phyloP scores from a whole-genome alignment of 2,797 vertebrate genomes.

The Crypturellus tataupa region DNA sequence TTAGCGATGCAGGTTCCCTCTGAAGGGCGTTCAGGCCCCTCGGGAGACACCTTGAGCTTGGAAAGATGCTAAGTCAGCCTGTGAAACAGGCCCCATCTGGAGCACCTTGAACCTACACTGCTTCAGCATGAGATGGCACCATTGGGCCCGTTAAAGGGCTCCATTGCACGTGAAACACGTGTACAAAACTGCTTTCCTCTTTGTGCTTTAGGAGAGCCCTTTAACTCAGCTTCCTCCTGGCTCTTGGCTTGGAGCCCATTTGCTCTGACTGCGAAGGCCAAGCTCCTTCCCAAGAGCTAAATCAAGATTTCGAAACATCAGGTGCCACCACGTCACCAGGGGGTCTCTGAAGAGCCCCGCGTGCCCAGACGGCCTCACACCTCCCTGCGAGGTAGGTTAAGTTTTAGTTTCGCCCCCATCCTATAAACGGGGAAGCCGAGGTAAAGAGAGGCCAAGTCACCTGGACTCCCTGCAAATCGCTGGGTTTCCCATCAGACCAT shows the following conservation, averaged over 20 bases:
- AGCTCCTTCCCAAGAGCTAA: conserved; percentile 21
- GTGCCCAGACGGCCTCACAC: rapidly evolving
- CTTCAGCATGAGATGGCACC: not conserved
- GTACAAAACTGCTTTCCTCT: not conserved
- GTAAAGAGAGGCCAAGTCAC: not conserved
- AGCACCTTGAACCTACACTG: not conserved
- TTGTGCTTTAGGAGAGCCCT: not conserved
- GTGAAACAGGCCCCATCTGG: rapidly evolving
- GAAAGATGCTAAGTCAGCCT: not conserved
- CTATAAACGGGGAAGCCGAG: rapidly evolving
- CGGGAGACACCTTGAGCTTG: not conserved
- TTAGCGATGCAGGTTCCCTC: not conserved
- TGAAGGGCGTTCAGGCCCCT: not conserved
- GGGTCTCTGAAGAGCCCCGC: not conserved
- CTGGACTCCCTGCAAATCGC: not conserved
- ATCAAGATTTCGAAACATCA: conserved; percentile 40
- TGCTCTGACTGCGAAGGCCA: not conserved
- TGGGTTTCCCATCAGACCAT: not conserved
- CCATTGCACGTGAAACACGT: not conserved
- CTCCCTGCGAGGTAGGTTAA: not conserved
- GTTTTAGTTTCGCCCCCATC: not conserved
- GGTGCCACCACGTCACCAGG: not conserved
- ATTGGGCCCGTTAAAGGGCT: not conserved
- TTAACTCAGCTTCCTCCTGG: not conserved
- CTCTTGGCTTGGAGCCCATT: conserved; percentile 11